Evolutionary conservation across 1,140 invertebrate genomes (phyloP).

Genomic region (Zelostemma sp.): DNA sequence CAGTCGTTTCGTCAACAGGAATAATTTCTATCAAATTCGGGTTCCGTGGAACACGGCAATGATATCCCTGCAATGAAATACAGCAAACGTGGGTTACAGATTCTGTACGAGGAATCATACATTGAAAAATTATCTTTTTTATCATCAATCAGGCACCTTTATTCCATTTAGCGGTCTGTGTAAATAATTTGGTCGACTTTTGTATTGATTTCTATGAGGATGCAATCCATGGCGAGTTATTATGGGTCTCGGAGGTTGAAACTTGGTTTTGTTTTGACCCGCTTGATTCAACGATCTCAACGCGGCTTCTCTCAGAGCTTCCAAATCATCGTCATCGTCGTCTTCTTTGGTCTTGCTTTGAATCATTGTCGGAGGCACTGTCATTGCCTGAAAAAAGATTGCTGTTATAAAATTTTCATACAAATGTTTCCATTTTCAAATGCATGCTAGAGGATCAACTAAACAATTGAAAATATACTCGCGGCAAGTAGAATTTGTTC

Average conservation of each 20-base stretch:
- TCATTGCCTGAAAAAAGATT: background rate
- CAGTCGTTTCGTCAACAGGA: slow-evolving; percentile 55
- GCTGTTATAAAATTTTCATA: background rate
- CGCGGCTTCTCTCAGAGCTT: slow-evolving; percentile 63
- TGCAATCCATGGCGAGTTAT: slow-evolving; percentile 29
- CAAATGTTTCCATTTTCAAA: no score
- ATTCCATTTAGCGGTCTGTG: slow-evolving; percentile 54
- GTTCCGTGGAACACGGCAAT: slow-evolving; percentile 52
- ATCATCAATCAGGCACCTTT: slow-evolving; percentile 13
- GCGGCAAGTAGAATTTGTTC: no score
- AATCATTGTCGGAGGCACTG: background rate
- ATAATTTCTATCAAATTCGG: slow-evolving; percentile 67
- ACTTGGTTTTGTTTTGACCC: slow-evolving; percentile 34
- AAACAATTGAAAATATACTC: no score
- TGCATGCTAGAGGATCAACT: no score
- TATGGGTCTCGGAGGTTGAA: slow-evolving; percentile 22
- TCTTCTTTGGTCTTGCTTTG: slow-evolving; percentile 14
- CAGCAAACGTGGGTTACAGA: slow-evolving; percentile 4
- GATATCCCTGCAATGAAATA: slow-evolving; percentile 54
- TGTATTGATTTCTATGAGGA: slow-evolving; percentile 40
- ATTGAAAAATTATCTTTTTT: no score
- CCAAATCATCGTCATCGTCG: slow-evolving; percentile 67
- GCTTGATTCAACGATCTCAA: slow-evolving; percentile 57
- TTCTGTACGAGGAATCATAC: no score
- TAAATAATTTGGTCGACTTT: slow-evolving; percentile 43